Evolutionary conservation across 2,888 invertebrate genomes (phyloP).

Genomic region (Oxystoma pomonae): DNA sequence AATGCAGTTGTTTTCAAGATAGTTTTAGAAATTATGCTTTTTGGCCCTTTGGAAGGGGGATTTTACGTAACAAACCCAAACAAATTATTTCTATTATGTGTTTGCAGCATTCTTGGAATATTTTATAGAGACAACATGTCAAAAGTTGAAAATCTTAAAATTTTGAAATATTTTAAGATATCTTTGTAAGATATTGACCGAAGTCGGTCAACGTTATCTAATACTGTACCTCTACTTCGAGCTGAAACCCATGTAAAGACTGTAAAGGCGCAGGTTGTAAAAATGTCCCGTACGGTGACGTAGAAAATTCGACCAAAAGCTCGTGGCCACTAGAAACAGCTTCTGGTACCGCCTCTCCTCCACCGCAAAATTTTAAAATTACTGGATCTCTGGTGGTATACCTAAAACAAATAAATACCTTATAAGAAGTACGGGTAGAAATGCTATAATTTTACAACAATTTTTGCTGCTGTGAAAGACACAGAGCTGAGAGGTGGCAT

Average conservation of each 20-base stretch:
- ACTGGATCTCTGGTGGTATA: constrained; percentile 85
- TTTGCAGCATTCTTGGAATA: no score
- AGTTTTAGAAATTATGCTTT: no score
- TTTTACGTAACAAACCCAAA: no score
- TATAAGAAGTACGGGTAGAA: no score
- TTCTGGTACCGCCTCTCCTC: constrained; percentile 80
- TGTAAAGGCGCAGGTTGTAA: constrained; percentile 73
- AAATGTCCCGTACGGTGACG: constrained; percentile 86
- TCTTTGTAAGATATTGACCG: neutral
- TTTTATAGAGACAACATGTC: neutral
- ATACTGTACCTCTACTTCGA: constrained; percentile 68
- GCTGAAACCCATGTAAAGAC: constrained; percentile 82
- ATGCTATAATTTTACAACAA: no score
- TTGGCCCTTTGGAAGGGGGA: no score
- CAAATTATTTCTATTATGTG: no score
- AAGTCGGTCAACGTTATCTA: no score
- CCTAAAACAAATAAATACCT: no score
- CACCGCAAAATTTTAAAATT: constrained; percentile 85
- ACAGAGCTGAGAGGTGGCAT: no score
- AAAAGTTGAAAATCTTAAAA: neutral
- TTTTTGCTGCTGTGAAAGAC: no score
- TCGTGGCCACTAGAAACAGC: constrained; percentile 85
- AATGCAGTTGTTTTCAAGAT: no score
- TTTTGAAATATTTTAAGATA: neutral
- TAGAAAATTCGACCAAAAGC: constrained; percentile 83